Percentiles rank a stretch among this genome's conserved stretches.
Conservation (phyloP, 2,888 invertebrate species). For the Chrysina gloriosa region DNA sequence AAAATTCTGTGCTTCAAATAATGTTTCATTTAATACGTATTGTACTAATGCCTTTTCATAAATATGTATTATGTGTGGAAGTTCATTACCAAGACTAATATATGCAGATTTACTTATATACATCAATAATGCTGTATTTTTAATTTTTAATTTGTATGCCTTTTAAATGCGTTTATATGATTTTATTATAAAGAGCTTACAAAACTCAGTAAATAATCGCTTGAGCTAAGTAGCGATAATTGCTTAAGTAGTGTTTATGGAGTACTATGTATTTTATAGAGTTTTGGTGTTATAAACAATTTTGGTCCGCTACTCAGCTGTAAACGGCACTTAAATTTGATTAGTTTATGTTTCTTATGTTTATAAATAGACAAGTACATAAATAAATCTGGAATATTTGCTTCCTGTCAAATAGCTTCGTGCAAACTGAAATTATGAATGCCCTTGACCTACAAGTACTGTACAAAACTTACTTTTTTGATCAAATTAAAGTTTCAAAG, state of each 20-base stretch:
- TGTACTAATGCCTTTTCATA: no score
- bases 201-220: not conserved
- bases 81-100: no score
- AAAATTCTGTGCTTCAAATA: slow-evolving; percentile 12
- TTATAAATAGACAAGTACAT: not conserved
- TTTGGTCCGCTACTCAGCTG: not conserved
- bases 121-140: no score
- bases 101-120: no score
- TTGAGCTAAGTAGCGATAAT: not conserved
- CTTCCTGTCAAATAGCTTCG: no score
- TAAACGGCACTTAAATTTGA: not conserved
- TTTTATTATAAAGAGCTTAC: no score
- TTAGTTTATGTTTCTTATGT: not conserved
- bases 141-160: no score
- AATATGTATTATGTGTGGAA: not conserved
- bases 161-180: no score
- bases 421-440: not conserved
- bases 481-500: no score
- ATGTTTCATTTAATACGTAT: slow-evolving; percentile 28
- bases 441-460: no score
- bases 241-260: not conserved
- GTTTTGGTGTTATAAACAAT: not conserved
- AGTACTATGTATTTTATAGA: not conserved
- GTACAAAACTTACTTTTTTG: no score
- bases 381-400: not conserved